Percentiles rank a stretch among this genome's conserved stretches.
phyloP scores from a whole-genome alignment of 2,888 invertebrate genomes.

The Cheilosia soror region DNA sequence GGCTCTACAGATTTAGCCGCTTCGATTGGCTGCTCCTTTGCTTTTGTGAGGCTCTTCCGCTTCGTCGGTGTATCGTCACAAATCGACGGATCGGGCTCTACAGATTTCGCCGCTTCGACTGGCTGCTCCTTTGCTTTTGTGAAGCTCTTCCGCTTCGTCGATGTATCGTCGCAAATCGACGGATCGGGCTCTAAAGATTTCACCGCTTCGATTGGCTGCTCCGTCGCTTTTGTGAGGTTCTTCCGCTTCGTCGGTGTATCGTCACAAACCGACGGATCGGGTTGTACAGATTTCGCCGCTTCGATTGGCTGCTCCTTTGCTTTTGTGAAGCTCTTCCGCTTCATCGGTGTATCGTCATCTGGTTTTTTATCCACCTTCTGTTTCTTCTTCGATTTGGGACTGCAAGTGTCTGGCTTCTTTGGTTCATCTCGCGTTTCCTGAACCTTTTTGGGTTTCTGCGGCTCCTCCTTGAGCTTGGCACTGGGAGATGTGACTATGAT shows the following conservation, averaged over 20 bases:
- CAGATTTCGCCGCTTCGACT: neutral
- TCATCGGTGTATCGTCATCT: slow-evolving; percentile 19
- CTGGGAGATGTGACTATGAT: neutral
- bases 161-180: neutral
- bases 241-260: slow-evolving; percentile 33
- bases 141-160: slow-evolving; percentile 32
- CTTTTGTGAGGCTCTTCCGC: slow-evolving; percentile 35
- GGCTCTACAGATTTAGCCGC: slow-evolving; percentile 1
- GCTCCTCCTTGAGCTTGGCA: slow-evolving; percentile 37
- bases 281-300: neutral
- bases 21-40: slow-evolving; percentile 1
- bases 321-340: slow-evolving; percentile 42
- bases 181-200: slow-evolving; percentile 1
- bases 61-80: slow-evolving; percentile 8
- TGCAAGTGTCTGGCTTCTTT: slow-evolving; percentile 6
- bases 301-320: neutral
- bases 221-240: slow-evolving; percentile 21
- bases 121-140: slow-evolving; percentile 24
- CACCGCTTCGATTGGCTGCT: neutral
- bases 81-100: neutral
- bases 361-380: slow-evolving; percentile 39
- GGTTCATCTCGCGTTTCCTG: slow-evolving; percentile 26
- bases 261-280: neutral
- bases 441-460: slow-evolving; percentile 30
- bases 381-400: slow-evolving; percentile 56